Conservation (phyloP, 2,888 invertebrate genomes). For the Mycalesis mineus region DNA sequence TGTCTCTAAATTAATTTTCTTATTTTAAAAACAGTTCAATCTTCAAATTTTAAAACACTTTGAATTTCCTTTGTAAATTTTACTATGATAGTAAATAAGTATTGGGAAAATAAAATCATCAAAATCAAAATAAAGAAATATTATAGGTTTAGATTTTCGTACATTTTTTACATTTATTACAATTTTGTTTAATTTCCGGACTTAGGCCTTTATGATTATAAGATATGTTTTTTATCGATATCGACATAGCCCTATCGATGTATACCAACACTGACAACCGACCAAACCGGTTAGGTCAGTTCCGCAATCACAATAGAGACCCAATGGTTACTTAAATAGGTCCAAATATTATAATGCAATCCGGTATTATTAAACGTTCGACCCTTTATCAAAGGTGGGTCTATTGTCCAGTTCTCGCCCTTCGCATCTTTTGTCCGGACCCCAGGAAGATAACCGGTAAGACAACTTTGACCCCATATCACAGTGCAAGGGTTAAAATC, state of each 20-base stretch:
- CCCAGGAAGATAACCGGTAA: constrained; percentile 75
- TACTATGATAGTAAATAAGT: no score
- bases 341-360: constrained; percentile 74
- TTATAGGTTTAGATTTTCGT: no score
- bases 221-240: neutral
- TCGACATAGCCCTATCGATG: neutral
- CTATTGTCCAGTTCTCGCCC: constrained; percentile 72
- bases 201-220: neutral
- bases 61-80: no score
- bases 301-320: constrained; percentile 68
- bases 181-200: no score
- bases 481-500: constrained; percentile 58
- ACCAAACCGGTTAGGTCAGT: constrained; percentile 76
- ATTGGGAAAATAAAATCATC: no score
- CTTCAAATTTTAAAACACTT: no score
- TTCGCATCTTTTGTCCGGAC: constrained; percentile 53
- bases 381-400: constrained; percentile 44
- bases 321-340: constrained; percentile 77
- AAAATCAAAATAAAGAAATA: no score
- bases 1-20: no score
- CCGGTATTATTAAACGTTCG: constrained; percentile 53
- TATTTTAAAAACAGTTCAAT: no score
- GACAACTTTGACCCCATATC: constrained; percentile 68
- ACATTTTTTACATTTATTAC: no score
- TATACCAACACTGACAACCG: constrained; percentile 33